These are phyloP conservation scores for Dicrostonyx torquatus DNA, from an alignment of 2,797 vertebrate species.

Conservation along the genomic window DNA sequence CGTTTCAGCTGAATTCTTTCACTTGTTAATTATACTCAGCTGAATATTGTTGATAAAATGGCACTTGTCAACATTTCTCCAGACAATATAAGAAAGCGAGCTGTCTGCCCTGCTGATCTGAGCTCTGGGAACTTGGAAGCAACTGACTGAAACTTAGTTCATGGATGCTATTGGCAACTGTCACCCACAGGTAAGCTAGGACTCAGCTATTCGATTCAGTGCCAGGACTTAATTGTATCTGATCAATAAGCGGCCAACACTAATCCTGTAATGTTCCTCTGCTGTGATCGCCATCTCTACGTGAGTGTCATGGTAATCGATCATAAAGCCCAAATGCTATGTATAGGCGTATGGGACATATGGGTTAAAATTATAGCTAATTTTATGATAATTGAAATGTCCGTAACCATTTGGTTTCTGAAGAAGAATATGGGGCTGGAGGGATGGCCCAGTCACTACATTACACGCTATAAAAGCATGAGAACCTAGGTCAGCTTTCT, in stretches of 20 bases:
- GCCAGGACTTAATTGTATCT: not conserved
- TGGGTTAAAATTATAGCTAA: not conserved
- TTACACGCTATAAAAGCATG: not conserved
- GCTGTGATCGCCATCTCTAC: not conserved
- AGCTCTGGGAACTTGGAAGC: not conserved
- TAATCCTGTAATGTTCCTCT: not conserved
- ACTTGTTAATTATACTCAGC: not conserved
- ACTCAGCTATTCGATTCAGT: not conserved
- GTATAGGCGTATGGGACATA: not conserved
- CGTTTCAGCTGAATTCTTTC: not conserved
- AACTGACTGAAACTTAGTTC: not conserved
- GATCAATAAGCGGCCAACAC: not conserved
- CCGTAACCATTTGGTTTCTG: not conserved
- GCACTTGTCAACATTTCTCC: not conserved
- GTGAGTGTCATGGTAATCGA: not conserved
- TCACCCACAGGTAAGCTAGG: not conserved
- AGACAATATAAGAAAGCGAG: not conserved
- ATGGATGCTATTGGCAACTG: not conserved
- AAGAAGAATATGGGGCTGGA: not conserved
- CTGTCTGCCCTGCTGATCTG: not conserved
- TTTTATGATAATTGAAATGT: too few species aligned
- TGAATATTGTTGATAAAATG: not conserved
- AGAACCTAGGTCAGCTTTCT: not conserved
- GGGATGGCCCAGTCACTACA: not conserved
- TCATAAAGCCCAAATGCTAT: not conserved